Base-by-base conservation (phyloP, 2,888 invertebrate genomes). In the Emesis castigata region DNA sequence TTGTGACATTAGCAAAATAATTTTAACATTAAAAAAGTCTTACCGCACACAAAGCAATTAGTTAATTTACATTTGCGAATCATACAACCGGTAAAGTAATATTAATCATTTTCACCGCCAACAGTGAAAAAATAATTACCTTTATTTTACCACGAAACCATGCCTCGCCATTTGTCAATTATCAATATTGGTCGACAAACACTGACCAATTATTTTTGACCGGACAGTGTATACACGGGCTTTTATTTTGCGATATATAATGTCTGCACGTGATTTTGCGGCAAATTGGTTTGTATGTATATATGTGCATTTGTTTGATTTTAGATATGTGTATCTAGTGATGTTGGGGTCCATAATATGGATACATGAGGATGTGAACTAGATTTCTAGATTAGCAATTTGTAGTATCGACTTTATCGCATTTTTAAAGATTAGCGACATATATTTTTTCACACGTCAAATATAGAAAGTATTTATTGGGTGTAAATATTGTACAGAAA, bases 111-210 rank as follows among this genome's bases (percentile, higher is more conserved):
- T 61, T 61, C 22, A 22, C 58, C 58, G 22, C 44, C 58, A 61
- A 7, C 22, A 7, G 58, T 26, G 22, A 26, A 26, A 61, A 61
- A 61, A 61, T 61, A 61, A 61, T 61, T 26, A 61, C 58, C 58
- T 26, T 61, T 61, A 61, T 61, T 61, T 61, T 61, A n/a, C 58
- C 22, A n/a, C 58, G 26, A n/a, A 61, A 61, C 58, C 58, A 61
- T 22, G 58, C 22, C 58, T 61, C 58, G 58, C 58, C 58, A 61
- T 61, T 61, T 61, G 58, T 61, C 58, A 61, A 61, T 61, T 61
- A 58, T 22, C 58, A 58, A 58, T 58, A 58, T 58, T 58, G 58
- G 58, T 58, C 22, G 58, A 58, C 58, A 58, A 58, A 58, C 58
- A 58, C 22, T 26, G 22, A 58, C 58, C 58, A 58, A 58, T 58